Evolutionary conservation across 2,888 invertebrate genomes (phyloP).

Genomic region (Polylopha cassiicola): DNA sequence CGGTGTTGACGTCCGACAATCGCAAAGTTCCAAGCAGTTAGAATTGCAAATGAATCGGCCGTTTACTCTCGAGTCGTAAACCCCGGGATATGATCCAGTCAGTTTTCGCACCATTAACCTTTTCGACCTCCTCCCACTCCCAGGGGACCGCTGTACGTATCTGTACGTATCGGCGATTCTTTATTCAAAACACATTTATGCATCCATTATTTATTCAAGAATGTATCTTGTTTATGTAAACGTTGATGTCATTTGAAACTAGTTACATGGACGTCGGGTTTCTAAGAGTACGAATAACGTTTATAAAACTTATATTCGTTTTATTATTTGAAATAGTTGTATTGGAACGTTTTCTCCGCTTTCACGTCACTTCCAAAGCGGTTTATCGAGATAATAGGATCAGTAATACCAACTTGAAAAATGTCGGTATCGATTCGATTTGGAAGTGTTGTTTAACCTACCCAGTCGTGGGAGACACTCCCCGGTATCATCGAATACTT

Average conservation of each 20-base stretch:
- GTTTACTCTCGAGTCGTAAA: conserved; percentile 73
- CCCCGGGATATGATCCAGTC: conserved; percentile 74
- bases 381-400: not conserved
- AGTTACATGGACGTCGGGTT: too few species aligned
- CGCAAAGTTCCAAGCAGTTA: conserved; percentile 56
- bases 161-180: too few species aligned
- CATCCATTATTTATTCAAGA: too few species aligned
- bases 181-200: too few species aligned
- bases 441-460: conserved; percentile 29
- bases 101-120: conserved; percentile 75
- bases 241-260: too few species aligned
- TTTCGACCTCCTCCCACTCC: conserved; percentile 61
- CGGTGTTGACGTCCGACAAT: conserved; percentile 29
- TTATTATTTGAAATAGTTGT: too few species aligned
- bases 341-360: too few species aligned
- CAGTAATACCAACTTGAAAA: conserved; percentile 1
- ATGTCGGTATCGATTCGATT: conserved; percentile 16
- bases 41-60: conserved; percentile 77
- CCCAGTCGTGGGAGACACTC: conserved; percentile 54
- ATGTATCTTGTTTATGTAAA: too few species aligned
- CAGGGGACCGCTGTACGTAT: conserved; percentile 41
- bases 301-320: too few species aligned
- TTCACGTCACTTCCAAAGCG: too few species aligned
- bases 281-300: too few species aligned
- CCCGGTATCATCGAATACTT: conserved; percentile 48